A percentile compares a stretch with the other conserved stretches of the same genome.
These are phyloP conservation scores for Lathamus discolor DNA, from an alignment of 2,113 vertebrate species.

Conservation along the genomic window DNA sequence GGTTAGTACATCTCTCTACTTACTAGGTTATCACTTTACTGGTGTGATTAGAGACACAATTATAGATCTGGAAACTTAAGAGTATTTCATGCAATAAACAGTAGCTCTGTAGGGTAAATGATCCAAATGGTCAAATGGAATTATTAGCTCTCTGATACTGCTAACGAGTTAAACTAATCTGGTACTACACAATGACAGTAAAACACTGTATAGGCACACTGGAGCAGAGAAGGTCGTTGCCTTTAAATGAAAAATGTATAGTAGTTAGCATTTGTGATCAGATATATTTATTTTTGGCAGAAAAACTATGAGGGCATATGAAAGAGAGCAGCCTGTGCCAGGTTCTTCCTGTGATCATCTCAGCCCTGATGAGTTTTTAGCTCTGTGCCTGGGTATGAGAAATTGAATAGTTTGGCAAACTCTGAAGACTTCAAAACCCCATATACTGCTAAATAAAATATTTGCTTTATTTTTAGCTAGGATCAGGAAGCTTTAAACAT, in stretches of 20 bases:
- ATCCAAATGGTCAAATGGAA: constrained; percentile 3
- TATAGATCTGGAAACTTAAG: not conserved
- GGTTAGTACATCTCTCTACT: not conserved
- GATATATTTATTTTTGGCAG: constrained; percentile 59
- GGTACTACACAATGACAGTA: not conserved
- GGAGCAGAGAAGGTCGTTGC: constrained; percentile 9
- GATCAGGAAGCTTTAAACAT: not conserved
- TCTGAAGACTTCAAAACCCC: constrained; percentile 31
- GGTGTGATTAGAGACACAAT: not conserved
- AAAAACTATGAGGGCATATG: constrained; percentile 39
- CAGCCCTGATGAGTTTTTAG: constrained; percentile 51
- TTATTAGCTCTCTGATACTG: not conserved
- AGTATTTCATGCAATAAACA: not conserved
- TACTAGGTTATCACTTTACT: not conserved
- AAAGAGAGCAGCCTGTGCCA: constrained; percentile 50
- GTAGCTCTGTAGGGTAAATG: not conserved
- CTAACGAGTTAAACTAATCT: constrained; percentile 5
- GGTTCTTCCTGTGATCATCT: constrained; percentile 61
- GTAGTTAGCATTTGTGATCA: constrained; percentile 37
- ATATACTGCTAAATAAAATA: constrained; percentile 35
- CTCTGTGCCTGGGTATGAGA: constrained; percentile 34
- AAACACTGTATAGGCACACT: not conserved
- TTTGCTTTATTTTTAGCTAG: constrained; percentile 44
- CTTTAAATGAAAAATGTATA: constrained; percentile 55
- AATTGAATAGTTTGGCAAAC: constrained; percentile 51